Conservation (phyloP, 2,797 vertebrate species). For the Sphenopsis melanotis region DNA sequence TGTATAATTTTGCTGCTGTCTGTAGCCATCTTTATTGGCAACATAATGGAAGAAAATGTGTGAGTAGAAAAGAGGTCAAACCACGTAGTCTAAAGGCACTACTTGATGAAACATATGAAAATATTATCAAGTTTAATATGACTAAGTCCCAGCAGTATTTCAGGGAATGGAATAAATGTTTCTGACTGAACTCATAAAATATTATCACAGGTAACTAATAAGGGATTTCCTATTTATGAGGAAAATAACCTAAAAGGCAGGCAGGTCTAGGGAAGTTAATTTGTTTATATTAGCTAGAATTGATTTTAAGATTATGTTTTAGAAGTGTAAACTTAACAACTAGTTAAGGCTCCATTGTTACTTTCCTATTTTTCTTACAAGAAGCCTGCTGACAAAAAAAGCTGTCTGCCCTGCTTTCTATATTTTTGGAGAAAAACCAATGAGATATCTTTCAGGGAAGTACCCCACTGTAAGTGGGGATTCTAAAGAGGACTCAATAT, state of each 20-base stretch:
- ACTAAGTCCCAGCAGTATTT: background rate
- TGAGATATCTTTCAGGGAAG: background rate
- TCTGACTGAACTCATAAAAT: background rate
- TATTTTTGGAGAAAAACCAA: background rate
- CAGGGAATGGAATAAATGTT: background rate
- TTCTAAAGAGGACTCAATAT: background rate
- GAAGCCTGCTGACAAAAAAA: background rate
- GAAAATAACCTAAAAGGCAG: background rate
- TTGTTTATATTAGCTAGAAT: background rate
- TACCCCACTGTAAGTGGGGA: background rate
- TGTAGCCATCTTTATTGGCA: background rate
- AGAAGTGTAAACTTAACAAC: background rate
- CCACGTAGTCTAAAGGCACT: background rate
- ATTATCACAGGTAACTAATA: background rate
- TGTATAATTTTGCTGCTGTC: background rate
- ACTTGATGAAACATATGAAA: background rate
- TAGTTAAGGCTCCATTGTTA: background rate
- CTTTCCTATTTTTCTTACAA: background rate
- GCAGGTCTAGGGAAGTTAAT: background rate
- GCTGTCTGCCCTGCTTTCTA: background rate
- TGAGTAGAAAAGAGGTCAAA: background rate
- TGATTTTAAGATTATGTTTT: background rate
- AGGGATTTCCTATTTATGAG: background rate
- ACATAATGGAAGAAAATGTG: background rate
- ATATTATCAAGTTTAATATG: background rate